Base-by-base conservation (phyloP, 2,888 invertebrate genomes). In the Mantis religiosa region DNA sequence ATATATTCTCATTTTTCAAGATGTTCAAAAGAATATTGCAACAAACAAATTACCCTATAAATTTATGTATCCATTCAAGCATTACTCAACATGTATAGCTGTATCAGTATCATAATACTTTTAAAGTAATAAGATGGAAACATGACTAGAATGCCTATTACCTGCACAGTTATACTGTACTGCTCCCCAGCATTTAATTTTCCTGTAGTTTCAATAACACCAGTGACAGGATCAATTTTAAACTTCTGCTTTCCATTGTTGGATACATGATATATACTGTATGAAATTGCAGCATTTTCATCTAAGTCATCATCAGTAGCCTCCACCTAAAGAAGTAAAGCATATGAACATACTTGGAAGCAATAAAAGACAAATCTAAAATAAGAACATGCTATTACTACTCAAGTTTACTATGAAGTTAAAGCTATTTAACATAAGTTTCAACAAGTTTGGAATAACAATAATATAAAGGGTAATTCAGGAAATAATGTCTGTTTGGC, bases 201-300 rank as follows among this genome's bases (percentile, higher is more conserved):
- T 6, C 97, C 97, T n/a, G 96, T 95, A 28, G 97, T 96, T 90
- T 97, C 96, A 92, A 94, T 90, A 91, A 96, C 95, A 34, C 98
- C 98, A 25, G 96, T 96, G 91, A 94, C 95, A 87, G 97, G 95
- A 92, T 98, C 96, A 91, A 98, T 97, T 91, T 95, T 95, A 93
- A 98, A 98, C 93, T 97, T 98, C 91, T 96, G 96, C 90, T 96
- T 95, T 1, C 98, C 98, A 93, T 98, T 98, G 93, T 98, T 98
- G 90, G 98, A 98, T 14, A 98, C 97, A 93, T 98, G 98, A 92
- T 97, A 97, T 90, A 98, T 97, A 91, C 96, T 96, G 94, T 97
- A 98, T 82, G 95, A 95, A 90, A 98, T 95, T 88, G 95, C 95
- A 28, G 98, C 97, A 93, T 98, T 98, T 92, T 96, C 96, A 89